These are phyloP conservation scores for Calameuta pallipes DNA, from an alignment of 2,888 invertebrate genomes.

Conservation along the genomic window DNA sequence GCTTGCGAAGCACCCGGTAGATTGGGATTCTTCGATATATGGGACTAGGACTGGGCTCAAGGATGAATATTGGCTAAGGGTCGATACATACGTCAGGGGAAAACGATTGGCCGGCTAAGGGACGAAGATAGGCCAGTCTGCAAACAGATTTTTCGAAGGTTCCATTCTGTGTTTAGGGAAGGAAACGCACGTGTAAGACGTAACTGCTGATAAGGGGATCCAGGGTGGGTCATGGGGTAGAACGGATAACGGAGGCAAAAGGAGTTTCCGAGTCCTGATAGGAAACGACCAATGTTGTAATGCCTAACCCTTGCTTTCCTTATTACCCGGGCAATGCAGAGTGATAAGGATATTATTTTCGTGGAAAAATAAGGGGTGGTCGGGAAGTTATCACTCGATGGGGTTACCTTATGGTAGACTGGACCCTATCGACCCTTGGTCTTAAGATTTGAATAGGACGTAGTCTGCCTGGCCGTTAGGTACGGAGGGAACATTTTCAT, in stretches of 20 bases:
- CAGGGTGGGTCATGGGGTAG: not conserved
- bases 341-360: not conserved
- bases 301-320: not conserved
- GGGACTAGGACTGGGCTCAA: not conserved
- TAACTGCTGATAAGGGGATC: not conserved
- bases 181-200: not conserved
- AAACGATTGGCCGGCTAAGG: not conserved
- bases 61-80: not conserved
- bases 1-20: not conserved
- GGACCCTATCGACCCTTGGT: not conserved
- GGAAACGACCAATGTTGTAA: not conserved
- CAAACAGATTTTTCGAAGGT: not conserved
- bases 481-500: no score
- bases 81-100: not conserved
- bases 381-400: not conserved
- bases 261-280: not conserved
- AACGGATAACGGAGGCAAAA: not conserved
- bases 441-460: not conserved
- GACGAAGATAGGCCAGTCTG: not conserved
- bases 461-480: no score
- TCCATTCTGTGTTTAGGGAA: not conserved
- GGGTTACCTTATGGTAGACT: not conserved
- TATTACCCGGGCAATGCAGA: not conserved
- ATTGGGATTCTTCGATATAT: not conserved
- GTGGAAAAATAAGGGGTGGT: not conserved